Evolutionary conservation across 2,888 invertebrate genomes (phyloP).

Genomic region (Alentia gelatinosa): DNA sequence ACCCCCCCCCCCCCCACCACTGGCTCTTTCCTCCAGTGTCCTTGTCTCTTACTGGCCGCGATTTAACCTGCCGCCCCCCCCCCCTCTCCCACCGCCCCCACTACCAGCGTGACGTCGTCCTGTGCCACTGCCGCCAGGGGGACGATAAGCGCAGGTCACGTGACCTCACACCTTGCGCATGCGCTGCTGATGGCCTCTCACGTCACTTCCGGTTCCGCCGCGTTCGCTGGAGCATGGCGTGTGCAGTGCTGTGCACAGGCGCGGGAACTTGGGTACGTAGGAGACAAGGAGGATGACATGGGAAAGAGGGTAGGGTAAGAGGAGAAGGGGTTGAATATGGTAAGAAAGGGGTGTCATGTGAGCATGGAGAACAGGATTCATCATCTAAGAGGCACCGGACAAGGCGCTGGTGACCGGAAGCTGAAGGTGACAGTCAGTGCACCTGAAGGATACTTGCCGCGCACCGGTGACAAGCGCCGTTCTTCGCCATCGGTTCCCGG

Average conservation of each 20-base stretch:
- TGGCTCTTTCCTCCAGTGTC: background rate
- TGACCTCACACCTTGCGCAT: background rate
- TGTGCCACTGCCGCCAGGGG: background rate
- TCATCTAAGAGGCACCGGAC: background rate
- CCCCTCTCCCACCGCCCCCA: background rate
- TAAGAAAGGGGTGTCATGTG: background rate
- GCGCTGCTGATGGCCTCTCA: background rate
- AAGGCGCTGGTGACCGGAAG: background rate
- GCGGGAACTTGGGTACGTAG: background rate
- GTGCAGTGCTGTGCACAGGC: too few relatives aligned
- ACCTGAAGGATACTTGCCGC: background rate
- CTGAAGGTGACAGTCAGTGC: background rate
- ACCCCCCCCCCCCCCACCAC: background rate
- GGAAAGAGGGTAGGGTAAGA: background rate
- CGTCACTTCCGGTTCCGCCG: background rate
- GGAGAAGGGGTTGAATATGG: background rate
- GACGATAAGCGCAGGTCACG: background rate
- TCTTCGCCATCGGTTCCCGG: background rate
- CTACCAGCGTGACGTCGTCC: background rate
- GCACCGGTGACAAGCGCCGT: background rate
- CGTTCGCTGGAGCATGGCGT: too few relatives aligned
- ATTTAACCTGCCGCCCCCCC: background rate
- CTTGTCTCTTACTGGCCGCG: background rate
- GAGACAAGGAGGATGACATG: background rate
- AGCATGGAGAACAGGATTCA: background rate